Conservation (phyloP, 2,888 invertebrate genomes). For the Linnaemya vulpina region DNA sequence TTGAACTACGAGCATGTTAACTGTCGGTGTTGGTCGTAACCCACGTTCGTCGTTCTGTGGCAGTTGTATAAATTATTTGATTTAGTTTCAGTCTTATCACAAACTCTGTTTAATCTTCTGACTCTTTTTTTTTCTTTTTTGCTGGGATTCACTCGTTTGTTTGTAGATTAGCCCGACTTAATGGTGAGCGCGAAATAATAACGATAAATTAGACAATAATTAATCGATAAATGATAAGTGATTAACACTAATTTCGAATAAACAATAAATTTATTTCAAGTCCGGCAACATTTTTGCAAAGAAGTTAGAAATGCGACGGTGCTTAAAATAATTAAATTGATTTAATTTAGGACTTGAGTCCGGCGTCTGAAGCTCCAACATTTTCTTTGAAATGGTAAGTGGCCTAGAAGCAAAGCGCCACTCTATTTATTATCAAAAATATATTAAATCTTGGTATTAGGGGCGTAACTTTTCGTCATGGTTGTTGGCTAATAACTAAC, state of each 20-base stretch:
- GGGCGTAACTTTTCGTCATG: no score
- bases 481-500: no score
- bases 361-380: no score
- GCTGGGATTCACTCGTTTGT: not conserved
- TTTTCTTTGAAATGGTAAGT: no score
- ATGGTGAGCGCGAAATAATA: slow-evolving; percentile 50
- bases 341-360: not conserved
- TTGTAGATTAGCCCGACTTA: not conserved
- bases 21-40: slow-evolving; percentile 9
- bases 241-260: slow-evolving; percentile 27
- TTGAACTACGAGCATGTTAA: slow-evolving; percentile 32
- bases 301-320: not conserved
- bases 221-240: slow-evolving; percentile 58
- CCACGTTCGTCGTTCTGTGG: not conserved
- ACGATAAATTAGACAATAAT: slow-evolving; percentile 62
- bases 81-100: slow-evolving; percentile 55
- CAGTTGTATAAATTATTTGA: slow-evolving; percentile 56
- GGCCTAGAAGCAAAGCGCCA: not conserved
- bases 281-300: not conserved
- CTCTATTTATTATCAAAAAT: not conserved
- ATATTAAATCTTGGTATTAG: no score
- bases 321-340: not conserved
- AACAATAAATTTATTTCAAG: slow-evolving; percentile 7
- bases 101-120: slow-evolving; percentile 49
- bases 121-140: not conserved